Conservation (phyloP, 2,888 invertebrate species). For the Aleiodes alternator region DNA sequence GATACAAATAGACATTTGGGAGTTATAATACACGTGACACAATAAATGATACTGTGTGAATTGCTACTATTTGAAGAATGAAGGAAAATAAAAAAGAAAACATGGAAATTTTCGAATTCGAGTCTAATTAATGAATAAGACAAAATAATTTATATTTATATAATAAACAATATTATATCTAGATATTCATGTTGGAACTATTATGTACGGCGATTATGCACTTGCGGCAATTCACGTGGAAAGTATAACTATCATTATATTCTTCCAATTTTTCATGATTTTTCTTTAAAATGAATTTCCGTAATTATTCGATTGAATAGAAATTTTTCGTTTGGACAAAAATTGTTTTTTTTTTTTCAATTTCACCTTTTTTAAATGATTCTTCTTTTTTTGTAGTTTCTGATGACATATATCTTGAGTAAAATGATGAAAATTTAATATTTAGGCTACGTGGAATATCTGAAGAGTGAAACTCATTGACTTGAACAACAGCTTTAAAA, state of each 20-base stretch:
- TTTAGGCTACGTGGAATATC: background rate
- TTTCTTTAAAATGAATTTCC: slow-evolving; percentile 14
- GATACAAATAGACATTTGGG: no score
- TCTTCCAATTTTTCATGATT: background rate
- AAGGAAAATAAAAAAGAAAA: no score
- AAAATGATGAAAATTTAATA: no score
- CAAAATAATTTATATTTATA: slow-evolving; percentile 25
- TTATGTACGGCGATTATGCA: slow-evolving; percentile 26
- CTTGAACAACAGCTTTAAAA: slow-evolving; percentile 12
- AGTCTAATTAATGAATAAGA: slow-evolving; percentile 11
- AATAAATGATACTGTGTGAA: no score
- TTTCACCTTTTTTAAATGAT: slow-evolving; percentile 11
- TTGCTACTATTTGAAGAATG: no score
- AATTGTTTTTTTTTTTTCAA: slow-evolving; percentile 8
- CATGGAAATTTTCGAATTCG: background rate
- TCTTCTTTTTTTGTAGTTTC: background rate
- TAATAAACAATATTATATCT: slow-evolving; percentile 25
- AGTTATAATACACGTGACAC: no score
- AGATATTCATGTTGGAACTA: slow-evolving; percentile 17
- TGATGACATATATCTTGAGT: background rate
- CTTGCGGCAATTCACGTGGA: slow-evolving; percentile 19
- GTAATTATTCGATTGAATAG: slow-evolving; percentile 23
- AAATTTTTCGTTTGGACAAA: slow-evolving; percentile 22
- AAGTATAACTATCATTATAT: background rate
- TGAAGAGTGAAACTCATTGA: slow-evolving; percentile 1